Evolutionary conservation across 2,888 invertebrate species (phyloP).

Genomic region (Ophonus ardosiacus): DNA sequence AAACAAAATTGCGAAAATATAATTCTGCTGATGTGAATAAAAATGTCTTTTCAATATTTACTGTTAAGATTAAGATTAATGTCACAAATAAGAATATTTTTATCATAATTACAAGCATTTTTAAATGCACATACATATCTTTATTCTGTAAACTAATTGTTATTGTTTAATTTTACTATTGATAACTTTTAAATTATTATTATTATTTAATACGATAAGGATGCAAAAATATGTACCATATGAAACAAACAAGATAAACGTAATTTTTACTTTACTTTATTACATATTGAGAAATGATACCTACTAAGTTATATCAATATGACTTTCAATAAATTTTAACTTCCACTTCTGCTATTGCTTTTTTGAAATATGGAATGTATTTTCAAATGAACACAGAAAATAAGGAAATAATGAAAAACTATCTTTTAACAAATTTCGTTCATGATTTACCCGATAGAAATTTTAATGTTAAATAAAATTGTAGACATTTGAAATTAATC

Average conservation of each 20-base stretch:
- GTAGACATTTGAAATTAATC: too few relatives aligned
- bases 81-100: neutral
- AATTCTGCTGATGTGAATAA: constrained; percentile 2
- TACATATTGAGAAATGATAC: neutral
- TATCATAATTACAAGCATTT: neutral
- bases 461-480: too few relatives aligned
- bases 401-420: too few relatives aligned
- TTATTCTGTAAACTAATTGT: constrained; percentile 29
- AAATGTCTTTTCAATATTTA: constrained; percentile 7
- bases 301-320: too few relatives aligned
- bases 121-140: neutral
- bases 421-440: too few relatives aligned
- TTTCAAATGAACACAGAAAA: too few relatives aligned
- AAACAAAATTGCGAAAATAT: constrained; percentile 34
- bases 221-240: neutral
- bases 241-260: neutral
- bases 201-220: neutral
- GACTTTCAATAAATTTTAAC: too few relatives aligned
- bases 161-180: constrained; percentile 22
- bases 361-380: too few relatives aligned
- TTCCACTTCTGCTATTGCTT: too few relatives aligned
- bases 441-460: too few relatives aligned
- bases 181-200: constrained; percentile 11
- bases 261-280: neutral
- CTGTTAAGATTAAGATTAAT: neutral